Evolutionary conservation across 2,888 invertebrate species (phyloP), one percentile per base, ranked within the genome.

Genomic region (Matsumyia berberina): DNA sequence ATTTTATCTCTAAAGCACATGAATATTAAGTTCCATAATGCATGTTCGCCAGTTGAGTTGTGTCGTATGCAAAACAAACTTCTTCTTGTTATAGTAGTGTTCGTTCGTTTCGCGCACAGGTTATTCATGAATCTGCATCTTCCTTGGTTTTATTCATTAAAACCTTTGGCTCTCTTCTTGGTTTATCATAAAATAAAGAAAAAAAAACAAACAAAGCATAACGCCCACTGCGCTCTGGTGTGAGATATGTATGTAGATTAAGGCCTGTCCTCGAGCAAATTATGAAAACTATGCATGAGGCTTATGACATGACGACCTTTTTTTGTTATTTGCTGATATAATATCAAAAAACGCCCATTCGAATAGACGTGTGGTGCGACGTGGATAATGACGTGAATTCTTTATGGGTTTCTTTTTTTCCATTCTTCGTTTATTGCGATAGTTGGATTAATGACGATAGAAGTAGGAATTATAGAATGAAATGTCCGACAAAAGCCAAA

Each of bases 121-220:
- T 64, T 77, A 72, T 82, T 77, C 66, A 77, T 53, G 46, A 72
- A 76, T 66, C 51, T 82, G 82, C 82, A 82, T 77, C 60, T 82
- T 82, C 12, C 76, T 37, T 42, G 44, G 31, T 57, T 62, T 81
- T 62, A 39, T 57, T 77, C 44, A 60, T 82, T 57, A 60, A 69
- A 77, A 44, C 29, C 58, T 57, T 67, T 58, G 57, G 60, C 42
- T 29, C 24, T 74, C 37, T 60, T 53, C 64, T 64, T 35, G 62
- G 37, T 57, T 29, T 46, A 66, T 66, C 57, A 49, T 66, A 33
- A 58, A 66, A 42, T 15, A 53, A 37, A 31, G 44, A 29, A 64
- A 74, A 37, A 31, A 62, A 29, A 64, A 74, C n/a, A 46, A 31
- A 46, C 9, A 37, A n/a, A n/a, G n/a, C 24, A 72, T 39, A 24